A percentile compares a stretch with the other conserved stretches of the same genome.
Evolutionary conservation across 1,140 invertebrate species (phyloP).

Genomic region (Heterodera carotae): DNA sequence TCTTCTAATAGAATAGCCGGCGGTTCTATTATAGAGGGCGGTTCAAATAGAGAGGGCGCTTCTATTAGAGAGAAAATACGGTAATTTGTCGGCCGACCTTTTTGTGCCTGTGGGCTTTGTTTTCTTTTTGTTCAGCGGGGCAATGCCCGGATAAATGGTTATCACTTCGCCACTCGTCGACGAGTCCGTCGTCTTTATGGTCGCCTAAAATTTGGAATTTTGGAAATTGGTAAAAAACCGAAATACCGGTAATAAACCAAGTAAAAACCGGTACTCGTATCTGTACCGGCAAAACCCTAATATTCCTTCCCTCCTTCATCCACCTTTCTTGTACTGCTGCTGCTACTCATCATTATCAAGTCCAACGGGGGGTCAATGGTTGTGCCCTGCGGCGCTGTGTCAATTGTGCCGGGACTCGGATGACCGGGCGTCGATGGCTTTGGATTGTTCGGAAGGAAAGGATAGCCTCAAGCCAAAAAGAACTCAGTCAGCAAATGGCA

Average conservation of each 20-base stretch:
- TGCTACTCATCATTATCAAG: constrained; percentile 3
- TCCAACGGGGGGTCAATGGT: constrained; percentile 6
- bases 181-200: neutral
- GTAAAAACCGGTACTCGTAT: no score
- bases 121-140: neutral
- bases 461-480: neutral
- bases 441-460: neutral
- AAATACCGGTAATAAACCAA: no score
- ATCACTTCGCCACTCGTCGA: constrained; percentile 3
- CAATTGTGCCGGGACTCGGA: neutral
- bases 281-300: no score
- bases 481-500: no score
- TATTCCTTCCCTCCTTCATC: no score
- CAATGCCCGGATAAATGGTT: constrained; percentile 9
- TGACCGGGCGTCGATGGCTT: neutral
- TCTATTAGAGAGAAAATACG: no score
- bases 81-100: no score
- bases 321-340: no score
- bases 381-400: neutral
- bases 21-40: no score
- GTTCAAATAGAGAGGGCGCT: no score
- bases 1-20: no score
- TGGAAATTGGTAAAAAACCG: no score
- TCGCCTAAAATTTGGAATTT: neutral
- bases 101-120: constrained; percentile 32